A percentile compares a stretch with the other conserved stretches of the same genome.
Evolutionary conservation across 2,797 vertebrate species (phyloP).

Genomic region (Pogonophryne albipinna): DNA sequence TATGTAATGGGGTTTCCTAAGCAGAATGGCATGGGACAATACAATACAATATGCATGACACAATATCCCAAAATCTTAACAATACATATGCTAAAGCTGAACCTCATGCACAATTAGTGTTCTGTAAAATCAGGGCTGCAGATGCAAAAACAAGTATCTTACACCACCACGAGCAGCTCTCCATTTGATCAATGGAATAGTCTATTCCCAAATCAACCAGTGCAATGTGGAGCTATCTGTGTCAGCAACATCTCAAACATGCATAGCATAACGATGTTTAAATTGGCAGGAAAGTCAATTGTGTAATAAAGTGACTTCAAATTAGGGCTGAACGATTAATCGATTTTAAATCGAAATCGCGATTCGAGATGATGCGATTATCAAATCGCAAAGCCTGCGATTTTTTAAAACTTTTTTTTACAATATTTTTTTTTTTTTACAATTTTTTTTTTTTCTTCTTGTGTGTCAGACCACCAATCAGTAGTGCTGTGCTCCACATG

Average conservation of each 20-base stretch:
- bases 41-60: background rate
- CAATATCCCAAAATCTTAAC: background rate
- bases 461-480: no score
- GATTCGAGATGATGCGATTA: no score
- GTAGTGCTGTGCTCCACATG: no score
- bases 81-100: background rate
- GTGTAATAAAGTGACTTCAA: slow-evolving; percentile 9
- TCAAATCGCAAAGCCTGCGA: no score
- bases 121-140: no score
- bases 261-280: background rate
- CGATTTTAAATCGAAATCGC: no score
- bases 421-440: no score
- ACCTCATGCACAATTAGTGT: background rate
- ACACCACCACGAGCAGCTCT: background rate
- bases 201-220: background rate
- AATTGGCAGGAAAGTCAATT: background rate
- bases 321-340: no score
- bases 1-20: background rate
- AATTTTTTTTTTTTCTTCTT: no score
- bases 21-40: background rate
- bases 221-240: background rate
- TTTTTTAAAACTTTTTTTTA: no score
- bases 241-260: background rate
- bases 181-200: background rate
- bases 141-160: background rate